Conservation (phyloP, 2,797 vertebrate genomes). For the Sebastes hopkinsi region DNA sequence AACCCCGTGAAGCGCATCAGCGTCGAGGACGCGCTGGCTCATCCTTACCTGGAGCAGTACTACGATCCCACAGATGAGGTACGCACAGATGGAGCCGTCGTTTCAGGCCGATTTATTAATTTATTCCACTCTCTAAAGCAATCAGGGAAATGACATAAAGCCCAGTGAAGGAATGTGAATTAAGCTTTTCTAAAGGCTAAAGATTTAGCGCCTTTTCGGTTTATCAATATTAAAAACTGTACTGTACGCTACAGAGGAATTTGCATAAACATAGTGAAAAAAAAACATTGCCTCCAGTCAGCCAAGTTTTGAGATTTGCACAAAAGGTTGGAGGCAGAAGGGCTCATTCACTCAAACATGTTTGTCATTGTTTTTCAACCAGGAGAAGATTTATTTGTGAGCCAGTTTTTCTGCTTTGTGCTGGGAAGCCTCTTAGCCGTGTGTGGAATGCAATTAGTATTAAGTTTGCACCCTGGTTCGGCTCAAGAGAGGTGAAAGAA, state of each 20-base stretch:
- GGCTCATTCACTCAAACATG: neutral
- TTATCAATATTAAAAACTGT: neutral
- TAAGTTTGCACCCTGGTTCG: conserved; percentile 5
- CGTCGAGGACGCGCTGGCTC: conserved; percentile 91
- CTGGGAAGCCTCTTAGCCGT: conserved; percentile 44
- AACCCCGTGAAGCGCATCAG: conserved; percentile 92
- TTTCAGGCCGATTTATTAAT: neutral
- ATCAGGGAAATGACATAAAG: neutral
- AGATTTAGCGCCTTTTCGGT: neutral
- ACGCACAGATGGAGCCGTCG: neutral
- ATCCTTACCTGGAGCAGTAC: conserved; percentile 94
- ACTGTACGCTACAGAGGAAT: no score
- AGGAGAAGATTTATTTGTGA: conserved; percentile 20
- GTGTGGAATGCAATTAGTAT: conserved; percentile 38
- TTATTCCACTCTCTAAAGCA: neutral
- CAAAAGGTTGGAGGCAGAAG: neutral
- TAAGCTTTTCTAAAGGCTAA: neutral
- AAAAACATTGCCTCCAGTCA: neutral
- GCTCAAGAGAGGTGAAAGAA: conserved; percentile 13
- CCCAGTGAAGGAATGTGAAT: neutral
- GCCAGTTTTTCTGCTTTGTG: neutral
- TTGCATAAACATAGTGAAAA: neutral
- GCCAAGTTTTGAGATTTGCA: neutral
- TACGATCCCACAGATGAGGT: conserved; percentile 92
- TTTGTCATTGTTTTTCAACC: conserved; percentile 22